These are phyloP conservation scores for Arrhopalites spinosus DNA, from an alignment of 2,888 invertebrate genomes.

Conservation along the genomic window DNA sequence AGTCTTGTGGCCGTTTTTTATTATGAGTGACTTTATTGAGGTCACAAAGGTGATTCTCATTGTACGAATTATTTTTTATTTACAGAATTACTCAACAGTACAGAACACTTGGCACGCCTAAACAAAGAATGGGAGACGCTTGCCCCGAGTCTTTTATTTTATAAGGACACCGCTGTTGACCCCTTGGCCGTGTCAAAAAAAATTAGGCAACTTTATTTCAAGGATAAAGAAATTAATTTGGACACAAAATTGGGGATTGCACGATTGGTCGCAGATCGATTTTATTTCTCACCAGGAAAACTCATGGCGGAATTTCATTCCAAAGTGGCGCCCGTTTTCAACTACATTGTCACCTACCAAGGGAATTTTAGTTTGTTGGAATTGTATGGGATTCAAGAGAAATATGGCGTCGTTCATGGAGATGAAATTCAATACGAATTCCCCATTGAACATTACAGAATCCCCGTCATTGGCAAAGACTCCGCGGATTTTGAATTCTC, in stretches of 20 bases:
- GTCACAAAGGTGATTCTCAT: no score
- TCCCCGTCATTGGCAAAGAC: conserved; percentile 37
- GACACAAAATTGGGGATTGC: conserved; percentile 33
- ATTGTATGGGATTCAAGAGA: conserved; percentile 26
- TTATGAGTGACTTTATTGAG: no score
- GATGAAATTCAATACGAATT: conserved; percentile 43
- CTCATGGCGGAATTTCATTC: conserved; percentile 36
- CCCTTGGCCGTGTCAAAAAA: conserved; percentile 36
- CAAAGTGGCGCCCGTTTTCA: conserved; percentile 37
- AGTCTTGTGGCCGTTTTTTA: no score
- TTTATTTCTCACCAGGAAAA: conserved; percentile 40
- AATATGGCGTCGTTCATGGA: conserved; percentile 37
- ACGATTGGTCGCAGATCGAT: conserved; percentile 38
- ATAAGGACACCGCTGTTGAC: conserved; percentile 35
- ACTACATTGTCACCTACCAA: conserved; percentile 36
- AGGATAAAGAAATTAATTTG: conserved; percentile 14
- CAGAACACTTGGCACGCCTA: not conserved
- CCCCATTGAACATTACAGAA: conserved; percentile 31
- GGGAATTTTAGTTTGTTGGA: conserved; percentile 28
- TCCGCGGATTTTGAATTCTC: conserved; percentile 40
- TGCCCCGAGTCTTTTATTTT: conserved; percentile 24
- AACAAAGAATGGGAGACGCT: not conserved
- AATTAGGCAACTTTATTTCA: conserved; percentile 41
- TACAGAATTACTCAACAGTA: not conserved
- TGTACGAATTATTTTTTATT: not conserved